Evolutionary conservation across 2,113 vertebrate genomes (phyloP).

Genomic region (Podarcis cretensis): DNA sequence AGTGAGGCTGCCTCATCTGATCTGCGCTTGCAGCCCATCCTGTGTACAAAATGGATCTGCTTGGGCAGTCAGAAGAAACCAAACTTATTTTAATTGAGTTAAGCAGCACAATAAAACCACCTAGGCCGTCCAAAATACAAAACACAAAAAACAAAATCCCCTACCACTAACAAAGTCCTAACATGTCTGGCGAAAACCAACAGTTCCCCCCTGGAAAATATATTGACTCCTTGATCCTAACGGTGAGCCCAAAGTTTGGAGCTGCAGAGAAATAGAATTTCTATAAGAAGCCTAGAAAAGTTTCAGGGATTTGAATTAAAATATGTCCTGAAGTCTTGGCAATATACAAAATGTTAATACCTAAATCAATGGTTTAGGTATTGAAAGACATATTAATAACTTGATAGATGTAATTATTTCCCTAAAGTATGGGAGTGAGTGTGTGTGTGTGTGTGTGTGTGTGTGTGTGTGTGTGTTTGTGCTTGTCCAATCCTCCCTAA

Average conservation of each 20-base stretch:
- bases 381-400: background rate
- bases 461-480: no score
- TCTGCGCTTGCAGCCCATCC: conserved; percentile 56
- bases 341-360: background rate
- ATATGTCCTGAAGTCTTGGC: background rate
- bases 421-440: no score
- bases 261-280: background rate
- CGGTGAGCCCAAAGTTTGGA: background rate
- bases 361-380: background rate
- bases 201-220: fast-evolving
- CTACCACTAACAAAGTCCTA: no score
- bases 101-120: background rate
- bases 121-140: background rate
- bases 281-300: background rate
- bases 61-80: conserved; percentile 50
- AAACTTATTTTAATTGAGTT: conserved; percentile 44
- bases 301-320: background rate
- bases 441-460: no score
- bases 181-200: fast-evolving
- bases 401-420: background rate
- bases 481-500: no score
- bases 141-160: no score
- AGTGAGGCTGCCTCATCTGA: conserved; percentile 81
- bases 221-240: fast-evolving
- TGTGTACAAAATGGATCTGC: conserved; percentile 50